These are phyloP conservation scores for Lasioglossum villosulum DNA, from an alignment of 2,888 invertebrate genomes.

Conservation along the genomic window DNA sequence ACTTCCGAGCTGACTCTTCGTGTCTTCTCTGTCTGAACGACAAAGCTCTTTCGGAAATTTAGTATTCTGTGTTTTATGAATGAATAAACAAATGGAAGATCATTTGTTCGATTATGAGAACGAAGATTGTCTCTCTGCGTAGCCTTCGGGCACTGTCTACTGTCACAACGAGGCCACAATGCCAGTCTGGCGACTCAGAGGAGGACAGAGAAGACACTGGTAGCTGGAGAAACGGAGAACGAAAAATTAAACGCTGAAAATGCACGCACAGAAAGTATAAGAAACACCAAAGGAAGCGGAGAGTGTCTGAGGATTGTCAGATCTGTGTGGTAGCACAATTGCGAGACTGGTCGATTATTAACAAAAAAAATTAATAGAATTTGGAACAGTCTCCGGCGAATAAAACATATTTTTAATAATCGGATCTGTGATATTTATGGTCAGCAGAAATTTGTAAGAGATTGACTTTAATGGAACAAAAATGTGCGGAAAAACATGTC, in stretches of 20 bases:
- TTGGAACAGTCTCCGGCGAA: background rate
- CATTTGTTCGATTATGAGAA: constrained; percentile 1
- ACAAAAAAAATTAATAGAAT: background rate
- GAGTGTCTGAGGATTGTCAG: background rate
- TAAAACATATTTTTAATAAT: background rate
- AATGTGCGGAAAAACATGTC: background rate
- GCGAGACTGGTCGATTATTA: background rate
- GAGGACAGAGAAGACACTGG: constrained; percentile 29
- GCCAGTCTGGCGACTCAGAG: constrained; percentile 58
- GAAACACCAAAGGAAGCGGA: constrained; percentile 8
- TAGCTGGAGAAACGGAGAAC: constrained; percentile 6
- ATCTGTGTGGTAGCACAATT: background rate
- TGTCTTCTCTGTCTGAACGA: background rate
- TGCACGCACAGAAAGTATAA: background rate
- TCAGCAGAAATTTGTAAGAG: background rate
- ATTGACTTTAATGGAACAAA: background rate
- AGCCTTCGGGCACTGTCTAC: constrained; percentile 55
- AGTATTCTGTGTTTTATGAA: background rate
- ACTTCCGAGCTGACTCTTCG: background rate
- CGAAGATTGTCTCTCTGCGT: constrained; percentile 49
- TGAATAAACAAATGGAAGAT: background rate
- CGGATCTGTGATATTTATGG: background rate
- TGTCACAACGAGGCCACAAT: constrained; percentile 62
- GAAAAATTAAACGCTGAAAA: constrained; percentile 5
- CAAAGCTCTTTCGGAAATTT: too few species aligned